Conservation (phyloP, 2,113 vertebrate genomes). For the Dicentrarchus labrax region DNA sequence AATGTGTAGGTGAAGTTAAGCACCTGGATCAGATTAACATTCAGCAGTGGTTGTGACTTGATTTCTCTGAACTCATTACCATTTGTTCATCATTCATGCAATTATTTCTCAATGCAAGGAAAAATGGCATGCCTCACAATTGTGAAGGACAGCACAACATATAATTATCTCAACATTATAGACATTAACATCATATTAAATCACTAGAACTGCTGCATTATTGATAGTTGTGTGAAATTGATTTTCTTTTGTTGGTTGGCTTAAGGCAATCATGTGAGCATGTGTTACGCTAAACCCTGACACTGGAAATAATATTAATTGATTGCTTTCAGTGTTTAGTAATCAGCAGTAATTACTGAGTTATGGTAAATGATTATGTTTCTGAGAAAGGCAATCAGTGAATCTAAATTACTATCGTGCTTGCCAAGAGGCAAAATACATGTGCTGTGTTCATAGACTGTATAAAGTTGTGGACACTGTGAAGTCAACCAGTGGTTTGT, state of each 20-base stretch:
- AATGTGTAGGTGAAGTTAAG: conserved; percentile 51
- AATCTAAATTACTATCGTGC: neutral
- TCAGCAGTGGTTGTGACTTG: conserved; percentile 25
- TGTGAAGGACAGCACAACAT: conserved; percentile 12
- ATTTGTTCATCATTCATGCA: conserved; percentile 34
- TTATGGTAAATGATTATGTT: conserved; percentile 40
- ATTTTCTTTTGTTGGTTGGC: conserved; percentile 34
- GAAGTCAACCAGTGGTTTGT: too few species aligned
- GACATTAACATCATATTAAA: conserved; percentile 37
- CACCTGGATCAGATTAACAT: conserved; percentile 55
- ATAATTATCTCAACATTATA: conserved; percentile 44
- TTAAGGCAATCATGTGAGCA: conserved; percentile 34
- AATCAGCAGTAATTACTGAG: conserved; percentile 46
- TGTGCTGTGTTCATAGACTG: neutral
- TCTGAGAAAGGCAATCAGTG: conserved; percentile 33
- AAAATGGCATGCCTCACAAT: conserved; percentile 21
- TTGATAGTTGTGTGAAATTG: conserved; percentile 28
- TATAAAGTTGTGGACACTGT: too few species aligned
- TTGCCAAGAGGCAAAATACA: neutral
- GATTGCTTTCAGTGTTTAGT: conserved; percentile 39
- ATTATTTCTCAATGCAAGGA: conserved; percentile 45
- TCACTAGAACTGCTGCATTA: conserved; percentile 31
- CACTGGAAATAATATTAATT: conserved; percentile 34
- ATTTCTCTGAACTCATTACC: conserved; percentile 39
- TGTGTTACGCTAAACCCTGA: conserved; percentile 23